A percentile compares a stretch with the other conserved stretches of the same genome.
Conservation (phyloP, 2,113 vertebrate species). For the Chascanopsetta lugubris region DNA sequence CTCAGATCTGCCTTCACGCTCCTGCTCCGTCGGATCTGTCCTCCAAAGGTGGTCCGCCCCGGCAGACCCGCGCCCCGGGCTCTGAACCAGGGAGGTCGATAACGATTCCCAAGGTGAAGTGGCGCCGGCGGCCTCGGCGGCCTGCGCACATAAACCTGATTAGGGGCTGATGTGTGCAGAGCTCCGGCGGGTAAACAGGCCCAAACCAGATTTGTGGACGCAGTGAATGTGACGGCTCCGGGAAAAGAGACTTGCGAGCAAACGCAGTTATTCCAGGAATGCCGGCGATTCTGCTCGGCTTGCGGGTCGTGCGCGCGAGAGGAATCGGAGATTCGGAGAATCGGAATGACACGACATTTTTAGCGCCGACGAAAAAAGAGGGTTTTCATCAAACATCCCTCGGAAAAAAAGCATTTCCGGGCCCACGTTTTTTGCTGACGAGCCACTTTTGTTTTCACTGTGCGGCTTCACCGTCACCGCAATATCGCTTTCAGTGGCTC, state of each 20-base stretch:
- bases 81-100: conserved; percentile 8
- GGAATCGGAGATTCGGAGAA: conserved; percentile 18
- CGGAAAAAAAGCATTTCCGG: conserved; percentile 29
- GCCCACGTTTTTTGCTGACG: conserved; percentile 48
- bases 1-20: conserved; percentile 21
- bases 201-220: not conserved
- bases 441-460: conserved; percentile 35
- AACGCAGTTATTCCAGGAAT: not conserved
- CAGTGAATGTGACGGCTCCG: not conserved
- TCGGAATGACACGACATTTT: not conserved
- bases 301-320: not conserved
- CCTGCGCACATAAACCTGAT: conserved; percentile 5
- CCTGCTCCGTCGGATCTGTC: conserved; percentile 2
- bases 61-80: conserved; percentile 7
- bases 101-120: conserved; percentile 21
- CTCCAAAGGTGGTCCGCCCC: not conserved
- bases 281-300: not conserved
- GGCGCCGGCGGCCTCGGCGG: not conserved
- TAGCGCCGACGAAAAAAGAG: not conserved
- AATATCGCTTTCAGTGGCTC: conserved; percentile 34
- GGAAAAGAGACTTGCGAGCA: not conserved
- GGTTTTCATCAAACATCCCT: not conserved
- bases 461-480: conserved; percentile 43
- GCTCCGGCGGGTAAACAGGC: not conserved
- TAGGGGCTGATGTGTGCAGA: not conserved